Evolutionary conservation across 1,140 invertebrate species (phyloP).

Genomic region (Paracyclopina nana): DNA sequence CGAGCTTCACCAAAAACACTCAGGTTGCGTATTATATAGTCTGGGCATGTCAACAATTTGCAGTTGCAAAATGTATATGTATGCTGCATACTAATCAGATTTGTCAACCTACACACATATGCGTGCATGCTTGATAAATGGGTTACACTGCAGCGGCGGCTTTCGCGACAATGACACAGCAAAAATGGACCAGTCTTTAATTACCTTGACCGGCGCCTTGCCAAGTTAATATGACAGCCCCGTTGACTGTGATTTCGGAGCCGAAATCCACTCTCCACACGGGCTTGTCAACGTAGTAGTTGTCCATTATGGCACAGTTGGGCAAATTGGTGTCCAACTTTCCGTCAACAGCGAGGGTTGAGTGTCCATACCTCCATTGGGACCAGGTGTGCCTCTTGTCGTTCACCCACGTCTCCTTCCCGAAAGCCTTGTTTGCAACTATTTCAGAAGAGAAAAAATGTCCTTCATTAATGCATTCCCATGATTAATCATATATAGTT

Average conservation of each 20-base stretch:
- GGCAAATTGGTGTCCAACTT: constrained; percentile 25
- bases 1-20: too few species aligned
- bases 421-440: constrained; percentile 36
- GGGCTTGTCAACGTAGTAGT: constrained; percentile 34
- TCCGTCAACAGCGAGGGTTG: constrained; percentile 28
- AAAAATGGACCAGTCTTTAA: not conserved
- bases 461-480: not conserved
- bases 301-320: constrained; percentile 34
- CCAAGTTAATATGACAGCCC: constrained; percentile 34
- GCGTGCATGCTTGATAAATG: too few species aligned
- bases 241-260: constrained; percentile 26
- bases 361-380: constrained; percentile 27
- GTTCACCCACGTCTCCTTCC: constrained; percentile 34
- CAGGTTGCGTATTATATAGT: too few species aligned
- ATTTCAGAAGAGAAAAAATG: constrained; percentile 16
- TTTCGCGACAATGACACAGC: not conserved
- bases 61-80: too few species aligned
- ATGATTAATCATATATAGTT: not conserved
- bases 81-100: too few species aligned
- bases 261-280: constrained; percentile 37
- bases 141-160: too few species aligned
- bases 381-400: constrained; percentile 32
- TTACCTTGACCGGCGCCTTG: constrained; percentile 33
- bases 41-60: too few species aligned
- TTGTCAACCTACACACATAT: too few species aligned